phyloP scores from a whole-genome alignment of 2,113 vertebrate genomes.

The Abramis brama region DNA sequence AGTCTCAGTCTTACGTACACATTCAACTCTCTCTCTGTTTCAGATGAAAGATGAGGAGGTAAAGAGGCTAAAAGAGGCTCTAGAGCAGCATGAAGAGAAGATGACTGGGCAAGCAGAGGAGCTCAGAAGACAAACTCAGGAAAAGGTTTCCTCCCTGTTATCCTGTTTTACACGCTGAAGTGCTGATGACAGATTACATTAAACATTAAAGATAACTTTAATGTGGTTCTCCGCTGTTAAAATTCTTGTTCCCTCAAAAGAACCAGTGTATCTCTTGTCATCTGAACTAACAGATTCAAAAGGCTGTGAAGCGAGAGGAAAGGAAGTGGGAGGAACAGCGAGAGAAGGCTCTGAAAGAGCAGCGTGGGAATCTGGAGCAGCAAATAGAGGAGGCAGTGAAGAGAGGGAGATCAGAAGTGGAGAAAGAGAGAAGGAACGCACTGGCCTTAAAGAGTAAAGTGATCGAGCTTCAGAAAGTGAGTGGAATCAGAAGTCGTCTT shows the following conservation, averaged over 20 bases:
- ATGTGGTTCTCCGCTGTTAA: neutral
- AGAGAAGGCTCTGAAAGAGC: conserved; percentile 61
- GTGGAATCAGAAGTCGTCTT: conserved; percentile 21
- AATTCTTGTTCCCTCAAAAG: neutral
- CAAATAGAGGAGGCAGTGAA: conserved; percentile 58
- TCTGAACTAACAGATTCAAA: conserved; percentile 57
- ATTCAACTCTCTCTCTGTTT: neutral
- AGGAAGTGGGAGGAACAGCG: conserved; percentile 65
- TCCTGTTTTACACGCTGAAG: neutral
- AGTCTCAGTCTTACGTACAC: neutral
- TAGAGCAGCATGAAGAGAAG: conserved; percentile 62
- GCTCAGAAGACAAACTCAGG: conserved; percentile 59
- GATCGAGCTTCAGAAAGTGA: conserved; percentile 74
- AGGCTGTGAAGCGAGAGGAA: conserved; percentile 58
- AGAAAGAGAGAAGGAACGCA: conserved; percentile 64
- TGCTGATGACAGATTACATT: neutral
- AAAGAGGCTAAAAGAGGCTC: conserved; percentile 60
- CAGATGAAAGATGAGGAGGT: conserved; percentile 73
- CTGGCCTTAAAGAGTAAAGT: conserved; percentile 66
- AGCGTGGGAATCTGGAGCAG: conserved; percentile 64
- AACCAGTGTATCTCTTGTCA: neutral
- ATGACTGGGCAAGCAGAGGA: conserved; percentile 63
- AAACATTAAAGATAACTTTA: neutral
- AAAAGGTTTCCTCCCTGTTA: conserved; percentile 60
- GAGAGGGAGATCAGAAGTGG: conserved; percentile 43